Evolutionary conservation across 2,797 vertebrate species (phyloP).

Genomic region (Peromyscus nudipes): DNA sequence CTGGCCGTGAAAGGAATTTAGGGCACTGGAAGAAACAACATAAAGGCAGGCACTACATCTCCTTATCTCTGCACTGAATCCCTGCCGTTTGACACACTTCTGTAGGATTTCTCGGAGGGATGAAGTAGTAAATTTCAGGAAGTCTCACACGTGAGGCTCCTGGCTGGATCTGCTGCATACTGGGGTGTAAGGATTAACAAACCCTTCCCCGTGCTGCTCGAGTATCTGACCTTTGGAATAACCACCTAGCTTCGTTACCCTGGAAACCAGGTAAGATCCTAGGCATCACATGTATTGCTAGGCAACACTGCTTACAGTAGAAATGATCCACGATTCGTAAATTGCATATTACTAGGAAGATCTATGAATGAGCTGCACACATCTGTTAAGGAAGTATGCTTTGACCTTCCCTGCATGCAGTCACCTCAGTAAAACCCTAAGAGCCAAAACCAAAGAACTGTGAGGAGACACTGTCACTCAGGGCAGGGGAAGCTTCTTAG

Average conservation of each 20-base stretch:
- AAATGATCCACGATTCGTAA: conserved; percentile 42
- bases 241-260: conserved; percentile 64
- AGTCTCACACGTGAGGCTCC: neutral
- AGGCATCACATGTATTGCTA: conserved; percentile 70
- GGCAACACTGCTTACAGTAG: conserved; percentile 57
- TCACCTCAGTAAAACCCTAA: conserved; percentile 3
- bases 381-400: neutral
- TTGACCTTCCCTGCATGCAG: neutral
- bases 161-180: neutral
- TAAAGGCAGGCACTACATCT: neutral
- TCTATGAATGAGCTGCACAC: conserved; percentile 8
- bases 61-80: neutral
- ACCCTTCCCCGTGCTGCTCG: conserved; percentile 22
- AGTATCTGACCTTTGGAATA: conserved; percentile 70
- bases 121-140: conserved; percentile 6
- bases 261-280: conserved; percentile 76
- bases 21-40: neutral
- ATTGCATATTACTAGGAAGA: conserved; percentile 10
- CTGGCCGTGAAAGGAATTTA: neutral
- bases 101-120: conserved; percentile 23
- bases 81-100: neutral
- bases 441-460: neutral
- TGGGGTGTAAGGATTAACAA: conserved; percentile 60
- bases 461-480: neutral
- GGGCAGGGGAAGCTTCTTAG: neutral